Evolutionary conservation across 2,113 vertebrate species (phyloP).

Genomic region (Pungitius pungitius): DNA sequence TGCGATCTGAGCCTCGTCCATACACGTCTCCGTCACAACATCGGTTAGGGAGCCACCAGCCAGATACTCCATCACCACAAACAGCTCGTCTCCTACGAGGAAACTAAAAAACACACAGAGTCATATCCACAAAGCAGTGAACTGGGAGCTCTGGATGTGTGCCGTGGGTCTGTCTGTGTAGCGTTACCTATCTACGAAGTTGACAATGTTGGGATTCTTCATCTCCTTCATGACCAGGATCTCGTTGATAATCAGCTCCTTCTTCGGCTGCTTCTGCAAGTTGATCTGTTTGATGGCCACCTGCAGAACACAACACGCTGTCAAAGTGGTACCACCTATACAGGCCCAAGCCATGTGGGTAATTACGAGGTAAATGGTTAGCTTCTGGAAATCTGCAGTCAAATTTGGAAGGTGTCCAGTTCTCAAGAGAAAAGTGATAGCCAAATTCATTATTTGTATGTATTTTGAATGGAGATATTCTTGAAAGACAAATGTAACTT

Average conservation of each 20-base stretch:
- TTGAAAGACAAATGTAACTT: neutral
- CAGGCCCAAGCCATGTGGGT: neutral
- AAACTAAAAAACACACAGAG: constrained; percentile 79
- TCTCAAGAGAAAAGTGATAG: neutral
- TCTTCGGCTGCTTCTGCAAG: constrained; percentile 98
- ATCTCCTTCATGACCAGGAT: constrained; percentile 99
- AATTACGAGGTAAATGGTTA: neutral
- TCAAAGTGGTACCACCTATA: neutral
- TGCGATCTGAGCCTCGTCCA: constrained; percentile 98
- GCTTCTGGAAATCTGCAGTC: neutral
- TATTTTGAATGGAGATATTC: neutral
- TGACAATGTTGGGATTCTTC: constrained; percentile 98
- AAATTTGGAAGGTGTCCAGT: neutral
- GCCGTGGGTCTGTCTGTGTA: neutral
- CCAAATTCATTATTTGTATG: neutral
- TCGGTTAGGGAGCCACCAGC: constrained; percentile 97
- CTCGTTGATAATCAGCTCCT: constrained; percentile 98
- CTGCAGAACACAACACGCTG: constrained; percentile 68
- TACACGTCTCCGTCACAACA: constrained; percentile 97
- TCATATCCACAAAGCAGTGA: neutral
- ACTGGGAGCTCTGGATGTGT: neutral
- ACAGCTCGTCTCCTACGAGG: constrained; percentile 95
- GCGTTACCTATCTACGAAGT: constrained; percentile 94
- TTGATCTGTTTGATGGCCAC: constrained; percentile 99
- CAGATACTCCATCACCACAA: constrained; percentile 98